These are phyloP conservation scores for Dermochelys coriacea DNA, from an alignment of 2,797 vertebrate genomes.

Conservation along the genomic window DNA sequence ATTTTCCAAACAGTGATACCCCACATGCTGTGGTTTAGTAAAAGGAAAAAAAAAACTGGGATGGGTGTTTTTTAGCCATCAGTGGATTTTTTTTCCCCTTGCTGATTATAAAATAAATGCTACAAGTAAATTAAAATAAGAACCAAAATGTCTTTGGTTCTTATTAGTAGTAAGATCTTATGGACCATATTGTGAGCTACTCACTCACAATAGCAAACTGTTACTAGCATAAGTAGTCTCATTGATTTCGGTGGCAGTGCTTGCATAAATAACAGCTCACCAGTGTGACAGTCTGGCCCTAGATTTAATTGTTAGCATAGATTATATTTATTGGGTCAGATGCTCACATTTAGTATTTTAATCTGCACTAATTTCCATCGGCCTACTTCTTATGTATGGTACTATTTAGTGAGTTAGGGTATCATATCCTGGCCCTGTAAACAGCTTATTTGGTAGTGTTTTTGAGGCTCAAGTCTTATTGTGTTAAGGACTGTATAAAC, in stretches of 20 bases:
- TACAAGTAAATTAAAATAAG: background rate
- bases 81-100: background rate
- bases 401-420: background rate
- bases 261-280: background rate
- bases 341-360: background rate
- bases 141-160: background rate
- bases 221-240: background rate
- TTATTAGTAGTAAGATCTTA: background rate
- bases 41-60: background rate
- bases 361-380: background rate
- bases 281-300: background rate
- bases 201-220: background rate
- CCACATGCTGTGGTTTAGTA: background rate
- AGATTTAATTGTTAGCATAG: background rate
- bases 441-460: background rate
- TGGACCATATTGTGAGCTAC: background rate
- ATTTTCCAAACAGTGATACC: background rate
- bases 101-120: background rate
- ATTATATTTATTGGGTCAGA: background rate
- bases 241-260: background rate
- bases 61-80: background rate
- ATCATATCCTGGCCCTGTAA: fast-evolving
- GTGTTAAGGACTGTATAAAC: fast-evolving
- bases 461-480: fast-evolving
- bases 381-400: background rate